Evolutionary conservation across 92 coral and sea anemone species (phyloP).

Genomic region (Porites rus): DNA sequence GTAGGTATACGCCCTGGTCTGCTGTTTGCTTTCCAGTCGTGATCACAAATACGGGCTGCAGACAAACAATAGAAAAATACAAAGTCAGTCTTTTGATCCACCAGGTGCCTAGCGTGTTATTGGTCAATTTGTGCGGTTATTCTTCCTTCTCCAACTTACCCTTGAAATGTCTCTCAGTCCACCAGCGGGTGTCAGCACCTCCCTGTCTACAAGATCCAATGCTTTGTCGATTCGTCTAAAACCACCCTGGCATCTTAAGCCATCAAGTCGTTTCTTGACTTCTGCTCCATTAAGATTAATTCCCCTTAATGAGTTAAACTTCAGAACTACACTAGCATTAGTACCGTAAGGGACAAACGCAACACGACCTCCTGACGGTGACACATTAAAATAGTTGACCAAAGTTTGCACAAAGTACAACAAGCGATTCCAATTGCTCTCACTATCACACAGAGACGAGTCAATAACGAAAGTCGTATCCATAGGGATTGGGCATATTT

Average conservation of each 20-base stretch:
- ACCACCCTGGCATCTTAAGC: conserved; percentile 70
- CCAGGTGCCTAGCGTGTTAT: too few species aligned
- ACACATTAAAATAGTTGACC: conserved; percentile 65
- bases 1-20: conserved; percentile 37
- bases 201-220: conserved; percentile 70
- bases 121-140: not conserved
- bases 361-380: conserved; percentile 66
- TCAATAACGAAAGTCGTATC: conserved; percentile 82
- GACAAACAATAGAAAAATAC: too few species aligned
- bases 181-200: conserved; percentile 61
- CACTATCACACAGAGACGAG: conserved; percentile 78
- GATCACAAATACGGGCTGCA: conserved; percentile 36
- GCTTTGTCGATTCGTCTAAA: conserved; percentile 76
- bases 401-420: conserved; percentile 69
- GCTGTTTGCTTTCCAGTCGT: conserved; percentile 56
- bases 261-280: conserved; percentile 63
- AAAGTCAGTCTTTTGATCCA: too few species aligned
- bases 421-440: conserved; percentile 70
- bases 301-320: conserved; percentile 76
- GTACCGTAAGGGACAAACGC: conserved; percentile 66
- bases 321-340: conserved; percentile 61
- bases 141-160: not conserved
- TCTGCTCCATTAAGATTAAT: conserved; percentile 58
- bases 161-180: conserved; percentile 47
- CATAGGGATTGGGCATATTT: conserved; percentile 58